A percentile compares a stretch with the other conserved stretches of the same genome.
Conservation (phyloP, 2,113 vertebrate genomes). For the Dipodomys merriami region DNA sequence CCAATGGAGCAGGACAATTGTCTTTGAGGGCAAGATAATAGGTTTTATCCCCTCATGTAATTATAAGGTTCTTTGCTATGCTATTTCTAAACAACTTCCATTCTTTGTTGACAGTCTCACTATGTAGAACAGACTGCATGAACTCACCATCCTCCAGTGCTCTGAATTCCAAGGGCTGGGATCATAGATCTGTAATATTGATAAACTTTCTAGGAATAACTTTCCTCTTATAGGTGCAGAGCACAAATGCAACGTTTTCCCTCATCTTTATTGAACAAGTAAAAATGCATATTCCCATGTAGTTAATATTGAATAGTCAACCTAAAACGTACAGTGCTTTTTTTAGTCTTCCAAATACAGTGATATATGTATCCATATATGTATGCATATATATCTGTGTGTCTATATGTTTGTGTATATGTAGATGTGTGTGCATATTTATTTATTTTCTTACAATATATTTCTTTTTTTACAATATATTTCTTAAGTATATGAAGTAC, state of each 20-base stretch:
- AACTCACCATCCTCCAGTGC: neutral
- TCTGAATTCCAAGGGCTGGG: neutral
- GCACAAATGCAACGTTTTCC: neutral
- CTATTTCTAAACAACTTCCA: neutral
- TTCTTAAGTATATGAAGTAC: neutral
- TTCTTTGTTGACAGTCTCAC: neutral
- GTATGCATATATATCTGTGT: no score
- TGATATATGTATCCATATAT: no score
- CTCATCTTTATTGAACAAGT: neutral
- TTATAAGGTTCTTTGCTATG: neutral
- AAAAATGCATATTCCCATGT: neutral
- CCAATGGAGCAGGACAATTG: neutral
- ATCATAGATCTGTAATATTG: neutral
- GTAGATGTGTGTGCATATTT: no score
- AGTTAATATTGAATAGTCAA: neutral
- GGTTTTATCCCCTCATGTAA: neutral
- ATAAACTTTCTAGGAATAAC: neutral
- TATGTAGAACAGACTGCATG: neutral
- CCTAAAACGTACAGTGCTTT: neutral
- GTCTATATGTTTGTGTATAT: no score
- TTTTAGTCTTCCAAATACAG: neutral
- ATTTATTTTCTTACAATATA: no score
- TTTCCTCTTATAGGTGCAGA: neutral
- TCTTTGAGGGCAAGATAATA: neutral
- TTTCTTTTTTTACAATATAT: neutral